Evolutionary conservation across 1,140 invertebrate genomes (phyloP).

Genomic region (Procambarus virginalis): DNA sequence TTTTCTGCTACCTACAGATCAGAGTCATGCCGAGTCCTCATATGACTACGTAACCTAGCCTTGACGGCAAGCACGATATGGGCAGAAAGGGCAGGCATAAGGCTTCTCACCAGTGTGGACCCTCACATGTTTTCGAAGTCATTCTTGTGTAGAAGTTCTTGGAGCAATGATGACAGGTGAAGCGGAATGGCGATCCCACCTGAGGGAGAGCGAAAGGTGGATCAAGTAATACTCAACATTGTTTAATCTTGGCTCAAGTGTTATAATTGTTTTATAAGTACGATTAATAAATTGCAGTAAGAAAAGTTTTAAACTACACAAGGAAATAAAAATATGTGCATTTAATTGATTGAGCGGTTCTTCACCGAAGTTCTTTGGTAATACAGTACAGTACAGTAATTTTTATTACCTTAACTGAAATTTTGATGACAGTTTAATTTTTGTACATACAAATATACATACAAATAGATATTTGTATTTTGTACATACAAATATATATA

Average conservation of each 20-base stretch:
- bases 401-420: no score
- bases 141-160: slow-evolving; percentile 67
- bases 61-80: slow-evolving; percentile 47
- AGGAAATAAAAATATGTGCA: no score
- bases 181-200: slow-evolving; percentile 55
- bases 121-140: slow-evolving; percentile 63
- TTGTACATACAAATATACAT: no score
- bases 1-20: slow-evolving; percentile 27
- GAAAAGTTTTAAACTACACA: no score
- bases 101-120: slow-evolving; percentile 62
- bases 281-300: no score
- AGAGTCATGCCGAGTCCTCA: slow-evolving; percentile 42
- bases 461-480: no score
- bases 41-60: slow-evolving; percentile 51
- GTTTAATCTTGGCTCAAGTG: neutral
- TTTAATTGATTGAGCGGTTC: no score
- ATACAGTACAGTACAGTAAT: no score
- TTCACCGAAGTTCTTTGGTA: no score
- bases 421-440: no score
- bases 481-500: no score
- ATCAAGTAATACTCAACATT: neutral
- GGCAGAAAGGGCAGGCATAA: slow-evolving; percentile 57
- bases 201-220: slow-evolving; percentile 51
- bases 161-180: slow-evolving; percentile 59
- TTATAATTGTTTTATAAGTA: neutral